Percentiles rank a stretch among this genome's conserved stretches.
phyloP scores from a whole-genome alignment of 2,888 invertebrate species.

The Poecilus cupreus region DNA sequence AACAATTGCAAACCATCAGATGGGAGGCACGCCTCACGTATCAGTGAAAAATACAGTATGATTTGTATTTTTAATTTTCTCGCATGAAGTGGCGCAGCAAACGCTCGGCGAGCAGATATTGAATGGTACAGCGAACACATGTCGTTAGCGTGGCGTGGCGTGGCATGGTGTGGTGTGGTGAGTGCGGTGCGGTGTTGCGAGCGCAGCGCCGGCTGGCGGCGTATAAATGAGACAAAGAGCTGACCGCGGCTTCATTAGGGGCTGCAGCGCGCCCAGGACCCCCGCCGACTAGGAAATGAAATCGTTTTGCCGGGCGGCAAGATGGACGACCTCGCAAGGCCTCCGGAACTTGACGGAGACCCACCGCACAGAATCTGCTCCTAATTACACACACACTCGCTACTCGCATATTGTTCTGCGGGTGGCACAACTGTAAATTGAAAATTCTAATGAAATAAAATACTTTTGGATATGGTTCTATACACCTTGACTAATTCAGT shows the following conservation, averaged over 20 bases:
- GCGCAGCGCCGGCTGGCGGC: slow-evolving; percentile 14
- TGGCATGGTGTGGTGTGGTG: not conserved
- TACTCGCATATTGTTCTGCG: not conserved
- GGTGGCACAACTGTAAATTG: not conserved
- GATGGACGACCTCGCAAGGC: slow-evolving; percentile 47
- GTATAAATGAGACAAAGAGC: slow-evolving; percentile 58
- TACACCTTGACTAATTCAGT: too few species aligned
- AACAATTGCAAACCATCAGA: slow-evolving; percentile 56
- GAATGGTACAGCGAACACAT: slow-evolving; percentile 18
- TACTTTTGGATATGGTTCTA: too few species aligned
- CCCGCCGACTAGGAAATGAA: slow-evolving; percentile 56
- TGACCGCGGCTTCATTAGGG: slow-evolving; percentile 58
- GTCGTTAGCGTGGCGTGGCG: slow-evolving; percentile 45
- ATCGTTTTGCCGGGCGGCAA: slow-evolving; percentile 50
- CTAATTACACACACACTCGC: slow-evolving; percentile 50
- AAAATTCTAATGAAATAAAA: not conserved
- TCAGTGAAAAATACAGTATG: slow-evolving; percentile 57
- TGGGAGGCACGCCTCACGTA: slow-evolving; percentile 55
- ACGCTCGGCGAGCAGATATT: not conserved
- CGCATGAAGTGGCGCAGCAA: slow-evolving; percentile 37
- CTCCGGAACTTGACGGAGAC: slow-evolving; percentile 14
- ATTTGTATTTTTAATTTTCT: slow-evolving; percentile 59
- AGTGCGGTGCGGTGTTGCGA: slow-evolving; percentile 42
- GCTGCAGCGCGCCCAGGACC: not conserved
- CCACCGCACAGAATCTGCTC: slow-evolving; percentile 20